Base-by-base conservation (phyloP, 1,140 invertebrate genomes). In the Cephus cinctus region DNA sequence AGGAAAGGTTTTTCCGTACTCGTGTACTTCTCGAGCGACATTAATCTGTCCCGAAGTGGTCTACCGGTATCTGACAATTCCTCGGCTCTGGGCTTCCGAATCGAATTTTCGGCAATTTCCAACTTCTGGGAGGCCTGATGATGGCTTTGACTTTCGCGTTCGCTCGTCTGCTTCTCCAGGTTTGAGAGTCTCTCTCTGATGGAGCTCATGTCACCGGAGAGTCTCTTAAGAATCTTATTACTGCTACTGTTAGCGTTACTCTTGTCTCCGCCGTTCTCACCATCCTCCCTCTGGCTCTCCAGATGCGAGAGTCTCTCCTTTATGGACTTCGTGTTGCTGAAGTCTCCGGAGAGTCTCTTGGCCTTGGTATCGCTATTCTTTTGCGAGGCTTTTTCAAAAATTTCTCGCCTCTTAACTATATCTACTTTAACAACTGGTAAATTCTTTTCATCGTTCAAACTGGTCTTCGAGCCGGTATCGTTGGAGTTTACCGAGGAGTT, bases 381-480 rank as follows among this genome's bases (percentile, higher is more conserved):
- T 41, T 71, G 66, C 15, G 65, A 64, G 3, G 71, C 72, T 54
- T 81, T 85, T 68, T 92, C 89, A 58, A 92, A 92, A 32, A 92
- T 82, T 67, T 90, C 87, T 54, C 88, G 84, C 56, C 89, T 78
- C 69, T 91, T 89, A 36, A 84, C 80, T 50, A 94, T 86, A 64
- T 92, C 86, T 4, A 92, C 86, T 75, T 91, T 91, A 3, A 75
- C 67, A 0, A 66, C 34, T 5, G 86, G 86, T 31, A 87, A 68
- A 53, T 79, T 75, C 52, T 83, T 83, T 45, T 74, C 69, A 1
- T 72, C 69, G 22, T 56, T 65, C 62, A 54, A 4, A 60, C 50
- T 71, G 6, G 57, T 55, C n/a, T 70, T 68, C 3, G 61, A 65
- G 23, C 58, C 63, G 19, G 65, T 71, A 43, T 27, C 18, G 58